Evolutionary conservation across 2,888 invertebrate genomes (phyloP).

Genomic region (Euplagia quadripunctaria): DNA sequence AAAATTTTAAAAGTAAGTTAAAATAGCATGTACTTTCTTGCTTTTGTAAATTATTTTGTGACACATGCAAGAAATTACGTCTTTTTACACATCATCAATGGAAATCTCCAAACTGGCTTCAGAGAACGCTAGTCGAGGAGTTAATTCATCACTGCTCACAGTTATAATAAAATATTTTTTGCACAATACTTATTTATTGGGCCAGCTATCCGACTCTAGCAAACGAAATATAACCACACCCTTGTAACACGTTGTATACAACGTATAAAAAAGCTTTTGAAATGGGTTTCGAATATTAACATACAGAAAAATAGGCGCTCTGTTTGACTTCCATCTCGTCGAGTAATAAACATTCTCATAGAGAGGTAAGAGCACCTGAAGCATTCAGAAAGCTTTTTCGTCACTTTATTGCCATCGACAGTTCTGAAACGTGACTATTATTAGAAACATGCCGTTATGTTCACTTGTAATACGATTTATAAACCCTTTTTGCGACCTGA

Average conservation of each 20-base stretch:
- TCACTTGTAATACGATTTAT: conserved; percentile 7
- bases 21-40: not conserved
- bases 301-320: conserved; percentile 5
- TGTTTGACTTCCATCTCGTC: conserved; percentile 4
- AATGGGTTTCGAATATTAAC: not conserved
- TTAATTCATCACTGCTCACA: not conserved
- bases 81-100: not conserved
- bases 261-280: not conserved
- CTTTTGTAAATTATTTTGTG: not conserved
- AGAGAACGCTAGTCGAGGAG: not conserved
- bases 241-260: not conserved
- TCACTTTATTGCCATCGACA: conserved; percentile 45
- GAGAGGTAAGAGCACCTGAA: not conserved
- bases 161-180: not conserved
- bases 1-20: not conserved
- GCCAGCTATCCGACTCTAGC: not conserved
- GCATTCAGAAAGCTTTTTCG: conserved; percentile 30
- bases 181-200: not conserved
- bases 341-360: conserved; percentile 35
- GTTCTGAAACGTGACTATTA: conserved; percentile 36
- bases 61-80: not conserved
- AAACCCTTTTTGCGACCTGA: not conserved
- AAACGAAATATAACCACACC: not conserved
- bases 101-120: not conserved
- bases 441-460: conserved; percentile 3